These are phyloP conservation scores for Mola mola DNA, from an alignment of 2,113 vertebrate species.

Conservation along the genomic window DNA sequence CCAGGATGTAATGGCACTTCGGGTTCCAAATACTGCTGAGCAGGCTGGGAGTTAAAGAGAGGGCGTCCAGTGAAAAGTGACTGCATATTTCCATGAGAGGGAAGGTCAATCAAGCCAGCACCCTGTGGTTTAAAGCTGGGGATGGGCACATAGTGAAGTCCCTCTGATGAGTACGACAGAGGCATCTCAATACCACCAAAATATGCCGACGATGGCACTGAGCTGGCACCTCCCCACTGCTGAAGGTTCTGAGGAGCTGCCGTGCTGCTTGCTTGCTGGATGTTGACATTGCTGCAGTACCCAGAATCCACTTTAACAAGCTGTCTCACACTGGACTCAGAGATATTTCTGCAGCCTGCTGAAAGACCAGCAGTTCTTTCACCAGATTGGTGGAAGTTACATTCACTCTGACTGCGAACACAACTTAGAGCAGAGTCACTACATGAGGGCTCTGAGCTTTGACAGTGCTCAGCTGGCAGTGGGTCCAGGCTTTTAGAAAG, in stretches of 20 bases:
- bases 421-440: slow-evolving; percentile 52
- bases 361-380: slow-evolving; percentile 23
- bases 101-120: slow-evolving; percentile 49
- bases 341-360: slow-evolving; percentile 23
- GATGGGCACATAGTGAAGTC: slow-evolving; percentile 65
- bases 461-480: slow-evolving; percentile 40
- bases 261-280: slow-evolving; percentile 60
- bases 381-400: slow-evolving; percentile 32
- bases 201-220: slow-evolving; percentile 25
- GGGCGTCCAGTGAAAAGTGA: slow-evolving; percentile 72
- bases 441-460: slow-evolving; percentile 44
- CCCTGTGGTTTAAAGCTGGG: slow-evolving; percentile 69
- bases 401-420: slow-evolving; percentile 70
- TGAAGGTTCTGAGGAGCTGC: slow-evolving; percentile 51
- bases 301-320: slow-evolving; percentile 76
- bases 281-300: slow-evolving; percentile 80
- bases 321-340: slow-evolving; percentile 44
- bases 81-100: slow-evolving; percentile 70
- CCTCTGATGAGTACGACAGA: slow-evolving; percentile 58
- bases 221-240: slow-evolving; percentile 41
- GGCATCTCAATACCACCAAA: slow-evolving; percentile 60
- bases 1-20: slow-evolving; percentile 70
- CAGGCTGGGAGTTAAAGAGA: slow-evolving; percentile 73
- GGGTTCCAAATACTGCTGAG: slow-evolving; percentile 80
- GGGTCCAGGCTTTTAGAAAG: slow-evolving; percentile 69